Evolutionary conservation across 2,113 vertebrate genomes (phyloP).

Genomic region (Pachypanchax playfairii): DNA sequence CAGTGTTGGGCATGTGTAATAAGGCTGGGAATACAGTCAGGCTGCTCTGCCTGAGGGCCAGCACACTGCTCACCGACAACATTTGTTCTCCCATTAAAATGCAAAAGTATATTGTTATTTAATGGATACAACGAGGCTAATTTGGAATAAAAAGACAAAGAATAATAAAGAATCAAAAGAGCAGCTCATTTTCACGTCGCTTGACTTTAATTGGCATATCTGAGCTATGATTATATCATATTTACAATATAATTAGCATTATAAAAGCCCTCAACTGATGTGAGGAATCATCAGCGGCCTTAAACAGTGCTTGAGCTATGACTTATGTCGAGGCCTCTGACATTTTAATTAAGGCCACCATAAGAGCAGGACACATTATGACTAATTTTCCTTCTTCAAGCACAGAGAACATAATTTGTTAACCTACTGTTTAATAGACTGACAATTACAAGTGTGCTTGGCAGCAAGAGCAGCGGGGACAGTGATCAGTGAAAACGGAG

Average conservation of each 20-base stretch:
- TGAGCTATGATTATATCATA: constrained; percentile 35
- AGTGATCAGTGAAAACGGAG: constrained; percentile 26
- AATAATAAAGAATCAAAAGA: constrained; percentile 12
- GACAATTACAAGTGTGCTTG: constrained; percentile 34
- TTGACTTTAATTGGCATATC: constrained; percentile 16
- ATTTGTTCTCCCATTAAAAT: constrained; percentile 66
- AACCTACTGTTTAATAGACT: constrained; percentile 39
- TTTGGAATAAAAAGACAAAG: constrained; percentile 22
- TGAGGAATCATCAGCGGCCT: constrained; percentile 42
- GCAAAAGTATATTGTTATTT: constrained; percentile 44
- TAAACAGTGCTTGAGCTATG: constrained; percentile 46
- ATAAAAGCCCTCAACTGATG: constrained; percentile 28
- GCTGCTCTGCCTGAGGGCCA: constrained; percentile 37
- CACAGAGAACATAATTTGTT: constrained; percentile 61
- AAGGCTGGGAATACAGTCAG: constrained; percentile 61
- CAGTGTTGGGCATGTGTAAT: constrained; percentile 57
- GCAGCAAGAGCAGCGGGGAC: constrained; percentile 11
- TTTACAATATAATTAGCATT: constrained; percentile 40
- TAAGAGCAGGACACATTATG: constrained; percentile 50
- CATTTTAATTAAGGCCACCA: constrained; percentile 68
- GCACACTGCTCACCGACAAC: constrained; percentile 54
- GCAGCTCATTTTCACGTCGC: not conserved
- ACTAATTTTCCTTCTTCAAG: constrained; percentile 58
- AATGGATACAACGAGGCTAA: constrained; percentile 30
- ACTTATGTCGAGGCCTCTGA: constrained; percentile 49